phyloP scores from a whole-genome alignment of 2,797 vertebrate species.

The Typhlichthys subterraneus region DNA sequence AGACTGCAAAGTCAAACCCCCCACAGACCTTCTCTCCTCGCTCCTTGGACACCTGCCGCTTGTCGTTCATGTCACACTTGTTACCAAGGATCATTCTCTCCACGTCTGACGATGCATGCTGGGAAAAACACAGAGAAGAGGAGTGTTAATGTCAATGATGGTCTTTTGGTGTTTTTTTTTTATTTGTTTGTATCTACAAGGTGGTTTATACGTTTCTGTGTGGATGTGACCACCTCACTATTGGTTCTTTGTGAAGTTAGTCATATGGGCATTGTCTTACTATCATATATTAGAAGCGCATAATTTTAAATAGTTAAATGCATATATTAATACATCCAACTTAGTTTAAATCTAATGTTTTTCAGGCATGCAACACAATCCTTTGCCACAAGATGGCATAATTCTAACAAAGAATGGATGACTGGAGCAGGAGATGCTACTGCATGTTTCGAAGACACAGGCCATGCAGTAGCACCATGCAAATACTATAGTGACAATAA shows the following conservation, averaged over 20 bases:
- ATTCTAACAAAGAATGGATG: neutral
- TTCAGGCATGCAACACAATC: neutral
- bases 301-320: too few species aligned
- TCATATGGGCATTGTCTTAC: too few species aligned
- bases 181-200: neutral
- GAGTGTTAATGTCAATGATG: neutral
- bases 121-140: conserved; percentile 17
- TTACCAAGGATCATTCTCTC: conserved; percentile 96
- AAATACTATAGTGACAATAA: too few species aligned
- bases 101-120: conserved; percentile 95
- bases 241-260: too few species aligned
- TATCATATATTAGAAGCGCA: too few species aligned
- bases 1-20: neutral
- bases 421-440: neutral
- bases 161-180: neutral
- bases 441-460: too few species aligned
- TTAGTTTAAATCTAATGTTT: too few species aligned
- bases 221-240: too few species aligned
- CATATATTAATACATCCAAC: too few species aligned
- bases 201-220: too few species aligned
- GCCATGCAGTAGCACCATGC: too few species aligned
- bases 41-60: conserved; percentile 94
- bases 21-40: conserved; percentile 89
- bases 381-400: conserved; percentile 6
- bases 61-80: conserved; percentile 97